Evolutionary conservation across 2,113 vertebrate genomes (phyloP), one percentile per base, ranked within the genome.

Genomic region (Pionites leucogaster): DNA sequence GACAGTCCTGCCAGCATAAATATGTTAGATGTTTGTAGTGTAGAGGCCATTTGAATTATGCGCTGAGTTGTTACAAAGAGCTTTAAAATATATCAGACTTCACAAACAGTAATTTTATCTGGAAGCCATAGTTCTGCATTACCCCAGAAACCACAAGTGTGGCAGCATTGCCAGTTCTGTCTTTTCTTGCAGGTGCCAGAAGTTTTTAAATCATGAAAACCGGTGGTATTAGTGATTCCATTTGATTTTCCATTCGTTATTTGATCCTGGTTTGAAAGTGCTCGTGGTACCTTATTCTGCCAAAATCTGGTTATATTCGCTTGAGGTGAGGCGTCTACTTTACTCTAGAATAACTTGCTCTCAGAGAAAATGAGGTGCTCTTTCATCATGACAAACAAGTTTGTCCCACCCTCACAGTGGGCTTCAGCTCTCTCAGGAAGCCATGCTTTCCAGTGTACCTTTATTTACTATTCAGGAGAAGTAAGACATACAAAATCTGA

Each of bases 1-100:
- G 90, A 95, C 77, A 95, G 83, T 77, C 64, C 68, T 96, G 92
- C 82, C 93, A 95, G 95, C 52, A 78, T 67, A 93, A 92, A 82
- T 95, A 81, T 29, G 55, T 76, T 88, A 71, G 62, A 89, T 72
- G 18, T 90, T 95, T 97, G 90, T 49, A 82, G 71, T 47, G 83
- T 74, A 52, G 60, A 72, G 62, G 50, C 70, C 37, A 55, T 94
- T 92, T 95, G 93, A 84, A 93, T 95, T 92, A 85, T 88, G 76
- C 87, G 91, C 50, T 95, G 71, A 93, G 60, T 57, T 88, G 86
- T 89, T 91, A 88, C 63, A 67, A 79, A 93, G 69, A 68, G 68
- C 81, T 90, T 93, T 96, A 92, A 95, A 95, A 87, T 84, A 63
- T 81, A 93, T 92, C 55, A 82, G 62, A 55, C 65, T 93, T 55